Conservation (phyloP, 2,113 vertebrate species). For the Protobothrops mucrosquamatus region DNA sequence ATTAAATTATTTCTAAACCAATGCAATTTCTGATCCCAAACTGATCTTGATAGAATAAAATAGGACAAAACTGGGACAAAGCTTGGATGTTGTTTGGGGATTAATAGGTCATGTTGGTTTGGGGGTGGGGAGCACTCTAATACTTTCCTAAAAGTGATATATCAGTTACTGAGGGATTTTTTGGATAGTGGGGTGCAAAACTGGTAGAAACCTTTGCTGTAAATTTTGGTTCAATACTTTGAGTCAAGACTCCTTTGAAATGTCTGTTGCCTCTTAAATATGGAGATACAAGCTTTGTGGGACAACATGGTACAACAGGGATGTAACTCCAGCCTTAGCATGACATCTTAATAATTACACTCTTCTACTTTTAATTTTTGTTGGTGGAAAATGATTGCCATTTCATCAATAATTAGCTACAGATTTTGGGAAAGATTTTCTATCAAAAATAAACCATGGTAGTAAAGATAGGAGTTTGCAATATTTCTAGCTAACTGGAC, state of each 20-base stretch:
- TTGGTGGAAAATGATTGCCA: neutral
- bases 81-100: neutral
- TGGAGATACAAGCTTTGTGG: neutral
- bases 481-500: neutral
- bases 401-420: neutral
- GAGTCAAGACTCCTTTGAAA: neutral
- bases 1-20: neutral
- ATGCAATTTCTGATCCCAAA: neutral
- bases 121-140: neutral
- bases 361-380: neutral
- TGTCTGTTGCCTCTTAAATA: neutral
- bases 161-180: neutral
- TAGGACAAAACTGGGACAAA: neutral
- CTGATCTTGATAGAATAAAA: neutral
- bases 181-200: neutral
- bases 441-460: neutral
- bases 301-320: neutral
- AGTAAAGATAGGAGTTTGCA: neutral
- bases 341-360: neutral
- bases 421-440: neutral
- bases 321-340: neutral
- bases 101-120: neutral
- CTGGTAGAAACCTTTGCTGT: neutral
- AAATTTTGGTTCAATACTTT: neutral
- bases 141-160: neutral